A percentile compares a stretch with the other conserved stretches of the same genome.
Conservation (phyloP, 1,140 invertebrate genomes). For the Neodiprion pinetum region DNA sequence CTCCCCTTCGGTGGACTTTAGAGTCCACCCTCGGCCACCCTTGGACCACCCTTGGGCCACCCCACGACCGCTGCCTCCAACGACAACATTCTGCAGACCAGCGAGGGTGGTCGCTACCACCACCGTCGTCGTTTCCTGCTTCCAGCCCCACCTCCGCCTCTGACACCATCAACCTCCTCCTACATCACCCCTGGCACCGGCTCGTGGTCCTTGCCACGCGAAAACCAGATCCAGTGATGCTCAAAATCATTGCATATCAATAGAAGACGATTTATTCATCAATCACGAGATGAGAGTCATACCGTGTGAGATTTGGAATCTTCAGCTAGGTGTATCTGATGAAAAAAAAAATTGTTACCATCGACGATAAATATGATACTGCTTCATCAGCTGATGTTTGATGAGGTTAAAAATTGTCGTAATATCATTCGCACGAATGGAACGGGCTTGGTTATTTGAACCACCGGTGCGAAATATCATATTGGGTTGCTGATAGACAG, state of each 20-base stretch:
- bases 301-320: too few relatives aligned
- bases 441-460: too few relatives aligned
- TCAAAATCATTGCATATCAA: conserved; percentile 38
- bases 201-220: background rate
- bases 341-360: too few relatives aligned
- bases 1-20: conserved; percentile 58
- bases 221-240: conserved; percentile 53
- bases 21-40: conserved; percentile 46
- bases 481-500: too few relatives aligned
- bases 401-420: too few relatives aligned
- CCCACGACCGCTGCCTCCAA: conserved; percentile 53
- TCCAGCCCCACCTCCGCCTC: conserved; percentile 42
- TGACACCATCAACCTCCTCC: conserved; percentile 22
- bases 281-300: too few relatives aligned
- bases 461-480: too few relatives aligned
- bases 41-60: conserved; percentile 28
- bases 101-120: conserved; percentile 37
- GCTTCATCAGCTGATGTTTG: too few relatives aligned
- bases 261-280: background rate
- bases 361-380: too few relatives aligned
- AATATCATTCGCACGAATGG: too few relatives aligned
- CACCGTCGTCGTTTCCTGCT: conserved; percentile 30
- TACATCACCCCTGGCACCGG: background rate
- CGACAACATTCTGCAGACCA: conserved; percentile 58
- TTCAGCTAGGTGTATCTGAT: too few relatives aligned